Evolutionary conservation across 2,888 invertebrate genomes (phyloP), one percentile per base, ranked within the genome.

Genomic region (Cephonodes hylas): DNA sequence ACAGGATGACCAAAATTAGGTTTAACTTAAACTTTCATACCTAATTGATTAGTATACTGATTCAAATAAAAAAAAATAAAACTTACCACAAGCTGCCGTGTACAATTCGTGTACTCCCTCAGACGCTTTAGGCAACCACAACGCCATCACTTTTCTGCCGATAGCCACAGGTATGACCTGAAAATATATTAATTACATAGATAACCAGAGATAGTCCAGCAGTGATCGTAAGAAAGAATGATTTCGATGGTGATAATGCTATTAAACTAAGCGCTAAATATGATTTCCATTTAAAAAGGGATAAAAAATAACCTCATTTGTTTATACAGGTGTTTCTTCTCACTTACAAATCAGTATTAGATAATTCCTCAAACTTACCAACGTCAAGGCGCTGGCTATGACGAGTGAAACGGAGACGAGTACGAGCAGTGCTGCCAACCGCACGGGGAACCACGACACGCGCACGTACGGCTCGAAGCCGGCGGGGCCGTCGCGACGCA

Each of bases 101-200:
- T 99, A 99, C 3, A 99, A 89, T 87, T 99, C 99, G 84, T 99
- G 99, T 0, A 99, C 97, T 18, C 95, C 94, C n/a, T 95, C 93
- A 0, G 93, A 79, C 1, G 91, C 89, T 67, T 93, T 93, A 0
- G 93, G 91, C 27, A 97, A 93, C 97, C 97, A 97, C 4, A 98
- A 75, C 0, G 96, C 94, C 97, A 98, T 97, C 20, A 98, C 95
- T 73, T 96, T 95, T 13, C 98, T 94, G 1, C 98, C 98, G 66
- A 99, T 94, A 89, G 96, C 97, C 13, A 98, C 98, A 13, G 99
- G 99, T 48, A 99, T 93, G 1, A 98, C 88, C 92, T 93, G 64
- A 6, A 73, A 74, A 25, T 60, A 25, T 57, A 62, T 64, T 48
- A 10, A 15, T 10, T 15, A 7, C 4, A 15, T 15, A 15, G 6